These are phyloP conservation scores for Tychaedon coryphoeus DNA, from an alignment of 2,113 vertebrate species.

Conservation along the genomic window DNA sequence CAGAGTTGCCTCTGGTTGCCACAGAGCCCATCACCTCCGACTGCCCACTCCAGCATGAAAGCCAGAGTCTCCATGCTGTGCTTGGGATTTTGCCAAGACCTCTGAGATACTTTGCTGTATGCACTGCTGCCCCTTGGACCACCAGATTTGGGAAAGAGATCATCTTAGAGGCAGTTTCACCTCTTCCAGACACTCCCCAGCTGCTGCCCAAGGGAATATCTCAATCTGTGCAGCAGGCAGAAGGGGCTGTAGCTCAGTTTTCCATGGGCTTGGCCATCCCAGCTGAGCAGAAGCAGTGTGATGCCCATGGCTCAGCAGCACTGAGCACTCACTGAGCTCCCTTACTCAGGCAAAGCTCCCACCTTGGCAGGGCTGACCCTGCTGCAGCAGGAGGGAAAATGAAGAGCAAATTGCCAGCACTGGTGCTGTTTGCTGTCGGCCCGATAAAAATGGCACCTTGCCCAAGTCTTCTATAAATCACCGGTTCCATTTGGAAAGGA, in stretches of 20 bases:
- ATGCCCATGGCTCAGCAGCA: fast-evolving
- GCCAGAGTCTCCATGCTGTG: neutral
- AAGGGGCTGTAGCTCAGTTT: neutral
- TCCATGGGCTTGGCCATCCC: neutral
- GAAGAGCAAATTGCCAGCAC: neutral
- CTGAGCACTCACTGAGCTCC: neutral
- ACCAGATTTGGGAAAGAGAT: neutral
- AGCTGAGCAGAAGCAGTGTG: fast-evolving
- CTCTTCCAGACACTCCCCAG: neutral
- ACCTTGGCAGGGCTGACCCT: neutral
- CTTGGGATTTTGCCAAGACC: neutral
- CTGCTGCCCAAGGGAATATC: neutral
- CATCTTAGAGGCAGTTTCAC: neutral
- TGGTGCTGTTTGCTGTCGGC: neutral
- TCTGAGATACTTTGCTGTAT: fast-evolving
- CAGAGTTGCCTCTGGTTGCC: fast-evolving
- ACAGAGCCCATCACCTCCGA: neutral
- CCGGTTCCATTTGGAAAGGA: slow-evolving; percentile 48
- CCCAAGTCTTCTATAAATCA: slow-evolving; percentile 63
- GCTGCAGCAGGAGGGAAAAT: neutral
- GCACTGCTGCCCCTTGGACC: neutral
- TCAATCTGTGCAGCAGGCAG: neutral
- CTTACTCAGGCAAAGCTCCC: neutral
- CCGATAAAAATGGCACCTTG: slow-evolving; percentile 43
- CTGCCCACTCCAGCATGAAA: neutral